Base-by-base conservation (phyloP, 2,888 invertebrate genomes). In the Chalcosyrphus nemorum region DNA sequence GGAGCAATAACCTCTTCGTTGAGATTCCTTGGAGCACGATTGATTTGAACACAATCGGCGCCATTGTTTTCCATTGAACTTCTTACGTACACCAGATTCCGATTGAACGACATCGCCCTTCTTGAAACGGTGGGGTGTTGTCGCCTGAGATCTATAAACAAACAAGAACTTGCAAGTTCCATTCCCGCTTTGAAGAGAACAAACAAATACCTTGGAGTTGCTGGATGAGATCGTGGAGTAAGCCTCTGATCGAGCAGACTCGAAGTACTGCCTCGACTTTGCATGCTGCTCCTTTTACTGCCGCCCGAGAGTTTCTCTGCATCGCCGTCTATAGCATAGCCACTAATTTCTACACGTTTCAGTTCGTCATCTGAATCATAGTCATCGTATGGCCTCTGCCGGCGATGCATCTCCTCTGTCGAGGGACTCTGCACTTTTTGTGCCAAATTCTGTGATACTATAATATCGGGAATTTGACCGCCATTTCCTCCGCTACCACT, bases 11-110 rank as follows among this genome's bases (percentile, higher is more conserved):
- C 99, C 99, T 87, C 98, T 94, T 41, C 99, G 93, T 92, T 99
- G 99, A 89, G 99, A 99, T 93, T 99, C 99, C 93, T 97, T 97
- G 38, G 95, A 96, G 92, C 99, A 99, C 71, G 97, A 97, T 89
- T 97, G 97, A 91, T 97, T 97, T 78, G 98, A 98, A 92, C 99
- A 99, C 86, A 99, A 94, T 88, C 99, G 94, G 85, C 99, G 94
- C 99, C 99, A 99, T 91, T 99, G 99, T 92, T 99, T 99, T 38
- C 99, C 99, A 93, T 99, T 99, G 92, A 98, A 99, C 93, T 99
- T 99, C 93, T 99, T 99, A 11, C 99, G 93, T 88, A 99, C 98
- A 86, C 99, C 99, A 81, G 92, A 90, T 87, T 92, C 92, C 66
- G 92, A 91, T 87, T 90, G 90, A 82, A 92, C 92, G 87, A 99